These are phyloP conservation scores for Drosophila lini DNA, from an alignment of 1,140 invertebrate species.

Conservation along the genomic window DNA sequence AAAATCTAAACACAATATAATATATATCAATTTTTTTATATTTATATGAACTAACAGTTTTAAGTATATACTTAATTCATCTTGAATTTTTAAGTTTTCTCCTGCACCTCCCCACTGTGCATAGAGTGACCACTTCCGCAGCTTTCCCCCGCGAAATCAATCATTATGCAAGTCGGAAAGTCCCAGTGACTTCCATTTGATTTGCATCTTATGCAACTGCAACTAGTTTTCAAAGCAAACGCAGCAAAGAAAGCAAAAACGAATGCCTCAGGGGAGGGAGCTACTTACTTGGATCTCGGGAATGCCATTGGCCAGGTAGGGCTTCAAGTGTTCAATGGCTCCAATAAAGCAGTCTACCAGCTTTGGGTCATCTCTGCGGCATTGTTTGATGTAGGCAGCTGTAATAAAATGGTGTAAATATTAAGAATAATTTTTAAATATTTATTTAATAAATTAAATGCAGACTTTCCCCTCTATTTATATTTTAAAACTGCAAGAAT, in stretches of 20 bases:
- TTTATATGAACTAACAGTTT: no score
- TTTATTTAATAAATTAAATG: not conserved
- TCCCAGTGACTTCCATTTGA: conserved; percentile 56
- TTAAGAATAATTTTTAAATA: not conserved
- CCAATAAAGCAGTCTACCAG: conserved; percentile 87
- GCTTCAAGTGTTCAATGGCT: conserved; percentile 87
- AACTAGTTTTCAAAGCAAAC: conserved; percentile 55
- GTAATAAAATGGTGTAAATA: conserved; percentile 66
- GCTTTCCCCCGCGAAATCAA: conserved; percentile 12
- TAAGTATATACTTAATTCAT: not conserved
- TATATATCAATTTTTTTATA: no score
- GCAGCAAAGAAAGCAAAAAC: conserved; percentile 4
- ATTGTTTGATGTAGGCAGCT: conserved; percentile 90
- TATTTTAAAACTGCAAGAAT: not conserved
- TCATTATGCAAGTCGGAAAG: conserved; percentile 53
- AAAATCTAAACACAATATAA: not conserved
- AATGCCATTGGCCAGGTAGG: conserved; percentile 88
- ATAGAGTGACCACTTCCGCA: conserved; percentile 21
- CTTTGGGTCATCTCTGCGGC: conserved; percentile 87
- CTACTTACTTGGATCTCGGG: conserved; percentile 86
- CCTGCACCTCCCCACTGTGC: conserved; percentile 23
- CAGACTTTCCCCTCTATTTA: not conserved
- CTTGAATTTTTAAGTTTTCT: not conserved
- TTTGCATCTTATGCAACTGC: conserved; percentile 59
- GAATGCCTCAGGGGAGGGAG: not conserved